These are phyloP conservation scores for Apis laboriosa DNA, from an alignment of 1,140 invertebrate genomes.

Conservation along the genomic window DNA sequence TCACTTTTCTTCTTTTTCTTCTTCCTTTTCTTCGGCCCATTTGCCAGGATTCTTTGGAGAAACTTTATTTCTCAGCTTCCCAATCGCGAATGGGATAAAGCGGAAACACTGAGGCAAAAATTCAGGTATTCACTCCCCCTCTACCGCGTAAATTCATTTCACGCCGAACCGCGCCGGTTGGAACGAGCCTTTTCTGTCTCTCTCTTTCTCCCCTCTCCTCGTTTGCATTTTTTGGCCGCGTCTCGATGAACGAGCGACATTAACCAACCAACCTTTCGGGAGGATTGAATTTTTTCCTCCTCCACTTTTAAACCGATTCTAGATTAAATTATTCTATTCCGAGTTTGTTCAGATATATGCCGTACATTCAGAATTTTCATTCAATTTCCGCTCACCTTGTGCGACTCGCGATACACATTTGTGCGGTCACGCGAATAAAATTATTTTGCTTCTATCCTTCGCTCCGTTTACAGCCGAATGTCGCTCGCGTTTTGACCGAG, in stretches of 20 bases:
- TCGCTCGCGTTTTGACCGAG: too few relatives aligned
- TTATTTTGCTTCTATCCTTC: too few relatives aligned
- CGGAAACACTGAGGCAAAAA: not conserved
- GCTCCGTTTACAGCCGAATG: too few relatives aligned
- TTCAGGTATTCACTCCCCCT: not conserved
- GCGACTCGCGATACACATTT: too few relatives aligned
- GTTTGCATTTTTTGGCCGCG: not conserved
- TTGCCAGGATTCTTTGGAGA: not conserved
- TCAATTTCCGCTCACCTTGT: not conserved
- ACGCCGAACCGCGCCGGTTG: not conserved
- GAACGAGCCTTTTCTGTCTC: not conserved
- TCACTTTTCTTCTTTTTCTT: not conserved
- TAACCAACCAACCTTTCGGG: not conserved
- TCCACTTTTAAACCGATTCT: not conserved
- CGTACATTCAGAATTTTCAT: not conserved
- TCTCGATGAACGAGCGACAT: not conserved
- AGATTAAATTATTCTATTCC: not conserved
- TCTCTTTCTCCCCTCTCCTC: too few relatives aligned
- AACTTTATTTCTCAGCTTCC: slow-evolving; percentile 13
- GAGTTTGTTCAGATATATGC: too few relatives aligned
- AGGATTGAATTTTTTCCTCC: not conserved
- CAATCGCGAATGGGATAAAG: slow-evolving; percentile 2
- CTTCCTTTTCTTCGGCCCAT: not conserved
- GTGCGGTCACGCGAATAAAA: too few relatives aligned
- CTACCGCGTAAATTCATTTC: not conserved